These are phyloP conservation scores for Margaritifera margaritifera DNA, from an alignment of 2,888 invertebrate genomes.

Conservation along the genomic window DNA sequence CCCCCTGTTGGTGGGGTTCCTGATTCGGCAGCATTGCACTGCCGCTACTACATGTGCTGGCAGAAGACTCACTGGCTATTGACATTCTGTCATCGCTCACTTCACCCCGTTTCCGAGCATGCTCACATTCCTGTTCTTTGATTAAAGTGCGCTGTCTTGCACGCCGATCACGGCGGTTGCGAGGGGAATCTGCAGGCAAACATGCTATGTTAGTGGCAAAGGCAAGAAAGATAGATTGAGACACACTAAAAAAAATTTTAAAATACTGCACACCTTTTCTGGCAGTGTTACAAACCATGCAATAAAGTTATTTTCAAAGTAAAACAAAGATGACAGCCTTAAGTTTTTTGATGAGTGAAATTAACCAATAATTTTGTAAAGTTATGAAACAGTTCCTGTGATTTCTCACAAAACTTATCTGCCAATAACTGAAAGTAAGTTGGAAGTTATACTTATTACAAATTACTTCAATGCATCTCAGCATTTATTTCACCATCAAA, in stretches of 20 bases:
- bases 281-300: not conserved
- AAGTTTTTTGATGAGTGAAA: too few species aligned
- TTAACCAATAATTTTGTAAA: too few species aligned
- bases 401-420: too few species aligned
- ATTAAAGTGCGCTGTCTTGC: slow-evolving; percentile 58
- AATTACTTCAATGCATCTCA: too few species aligned
- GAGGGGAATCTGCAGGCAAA: slow-evolving; percentile 49
- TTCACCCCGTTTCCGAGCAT: slow-evolving; percentile 25
- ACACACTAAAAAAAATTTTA: not conserved
- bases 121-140: slow-evolving; percentile 55
- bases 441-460: too few species aligned
- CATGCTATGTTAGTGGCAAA: slow-evolving; percentile 39
- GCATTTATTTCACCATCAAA: too few species aligned
- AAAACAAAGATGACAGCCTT: too few species aligned
- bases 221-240: slow-evolving; percentile 2
- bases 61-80: slow-evolving; percentile 49
- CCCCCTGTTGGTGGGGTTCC: slow-evolving; percentile 19
- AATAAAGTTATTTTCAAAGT: slow-evolving; percentile 1
- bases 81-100: slow-evolving; percentile 48
- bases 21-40: slow-evolving; percentile 20
- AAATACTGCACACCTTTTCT: not conserved
- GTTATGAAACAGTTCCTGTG: too few species aligned
- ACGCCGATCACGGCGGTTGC: slow-evolving; percentile 50
- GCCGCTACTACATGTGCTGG: slow-evolving; percentile 51
- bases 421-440: too few species aligned